These are phyloP conservation scores for Eulithis prunata DNA, from an alignment of 2,888 invertebrate species.

Conservation along the genomic window DNA sequence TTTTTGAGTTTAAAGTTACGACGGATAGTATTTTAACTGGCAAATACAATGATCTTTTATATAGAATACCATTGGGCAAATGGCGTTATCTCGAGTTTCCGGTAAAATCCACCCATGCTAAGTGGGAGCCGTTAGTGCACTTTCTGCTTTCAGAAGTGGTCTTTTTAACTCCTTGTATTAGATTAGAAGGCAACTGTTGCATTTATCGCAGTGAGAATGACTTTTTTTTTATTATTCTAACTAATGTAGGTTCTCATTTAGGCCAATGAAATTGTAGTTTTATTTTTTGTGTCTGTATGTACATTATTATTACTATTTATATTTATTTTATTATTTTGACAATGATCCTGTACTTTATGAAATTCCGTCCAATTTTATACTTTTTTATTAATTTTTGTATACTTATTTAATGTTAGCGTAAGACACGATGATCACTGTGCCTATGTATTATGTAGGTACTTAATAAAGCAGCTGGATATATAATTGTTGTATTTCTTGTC, in stretches of 20 bases:
- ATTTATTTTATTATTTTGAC: slow-evolving; percentile 34
- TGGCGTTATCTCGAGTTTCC: too few species aligned
- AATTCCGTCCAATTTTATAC: slow-evolving; percentile 63
- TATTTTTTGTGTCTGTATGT: slow-evolving; percentile 3
- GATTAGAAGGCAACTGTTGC: background rate
- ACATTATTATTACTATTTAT: background rate
- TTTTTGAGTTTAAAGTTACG: too few species aligned
- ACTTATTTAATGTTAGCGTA: slow-evolving; percentile 1
- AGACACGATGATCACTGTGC: slow-evolving; percentile 1
- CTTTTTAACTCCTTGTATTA: too few species aligned
- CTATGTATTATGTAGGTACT: background rate
- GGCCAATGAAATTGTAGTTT: background rate
- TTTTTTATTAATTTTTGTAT: slow-evolving; percentile 42
- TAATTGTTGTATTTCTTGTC: background rate
- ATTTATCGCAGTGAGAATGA: background rate
- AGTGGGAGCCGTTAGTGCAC: too few species aligned
- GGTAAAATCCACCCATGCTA: too few species aligned
- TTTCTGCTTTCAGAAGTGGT: too few species aligned
- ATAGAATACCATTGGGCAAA: too few species aligned
- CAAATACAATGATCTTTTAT: too few species aligned
- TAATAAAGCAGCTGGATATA: slow-evolving; percentile 13
- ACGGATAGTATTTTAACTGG: too few species aligned
- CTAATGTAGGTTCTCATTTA: background rate
- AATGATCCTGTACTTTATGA: slow-evolving; percentile 42
- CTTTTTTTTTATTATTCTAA: too few species aligned